These are phyloP conservation scores for Drosophila tanythrix DNA, from an alignment of 2,888 invertebrate species.

Conservation along the genomic window DNA sequence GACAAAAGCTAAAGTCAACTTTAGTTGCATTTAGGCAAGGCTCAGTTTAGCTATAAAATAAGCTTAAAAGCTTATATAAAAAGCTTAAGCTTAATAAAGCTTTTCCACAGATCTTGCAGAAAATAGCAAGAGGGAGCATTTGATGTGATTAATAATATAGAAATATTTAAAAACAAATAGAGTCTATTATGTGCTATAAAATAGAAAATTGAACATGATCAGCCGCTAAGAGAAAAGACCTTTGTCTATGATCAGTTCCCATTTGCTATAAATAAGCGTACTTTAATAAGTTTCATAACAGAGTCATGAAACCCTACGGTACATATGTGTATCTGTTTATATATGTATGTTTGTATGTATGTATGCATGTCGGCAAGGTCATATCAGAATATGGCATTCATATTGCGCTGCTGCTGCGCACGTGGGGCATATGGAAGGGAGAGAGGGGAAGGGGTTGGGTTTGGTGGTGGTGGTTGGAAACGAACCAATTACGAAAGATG, in stretches of 20 bases:
- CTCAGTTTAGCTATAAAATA: not conserved
- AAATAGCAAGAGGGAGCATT: not conserved
- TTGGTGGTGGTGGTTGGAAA: too few relatives aligned
- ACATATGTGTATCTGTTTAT: not conserved
- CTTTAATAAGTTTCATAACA: slow-evolving; percentile 32
- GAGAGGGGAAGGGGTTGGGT: not conserved
- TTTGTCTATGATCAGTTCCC: slow-evolving; percentile 16
- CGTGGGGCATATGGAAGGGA: not conserved
- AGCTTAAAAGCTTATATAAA: not conserved
- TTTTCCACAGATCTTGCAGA: not conserved
- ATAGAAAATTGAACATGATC: not conserved
- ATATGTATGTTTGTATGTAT: slow-evolving; percentile 4
- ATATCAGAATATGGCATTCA: slow-evolving; percentile 43
- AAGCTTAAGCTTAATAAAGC: not conserved
- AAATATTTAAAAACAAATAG: not conserved
- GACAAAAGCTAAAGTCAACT: slow-evolving; percentile 15
- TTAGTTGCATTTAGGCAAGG: not conserved
- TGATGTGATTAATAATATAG: not conserved
- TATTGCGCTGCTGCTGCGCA: slow-evolving; percentile 21
- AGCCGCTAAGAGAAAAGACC: not conserved
- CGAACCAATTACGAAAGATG: slow-evolving; percentile 55
- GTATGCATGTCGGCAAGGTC: slow-evolving; percentile 43
- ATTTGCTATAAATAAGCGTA: slow-evolving; percentile 14
- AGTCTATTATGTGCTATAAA: not conserved
- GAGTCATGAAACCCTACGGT: slow-evolving; percentile 32